Evolutionary conservation across 2,888 invertebrate species (phyloP), one percentile per base, ranked within the genome.

Genomic region (Therioaphis trifolii): DNA sequence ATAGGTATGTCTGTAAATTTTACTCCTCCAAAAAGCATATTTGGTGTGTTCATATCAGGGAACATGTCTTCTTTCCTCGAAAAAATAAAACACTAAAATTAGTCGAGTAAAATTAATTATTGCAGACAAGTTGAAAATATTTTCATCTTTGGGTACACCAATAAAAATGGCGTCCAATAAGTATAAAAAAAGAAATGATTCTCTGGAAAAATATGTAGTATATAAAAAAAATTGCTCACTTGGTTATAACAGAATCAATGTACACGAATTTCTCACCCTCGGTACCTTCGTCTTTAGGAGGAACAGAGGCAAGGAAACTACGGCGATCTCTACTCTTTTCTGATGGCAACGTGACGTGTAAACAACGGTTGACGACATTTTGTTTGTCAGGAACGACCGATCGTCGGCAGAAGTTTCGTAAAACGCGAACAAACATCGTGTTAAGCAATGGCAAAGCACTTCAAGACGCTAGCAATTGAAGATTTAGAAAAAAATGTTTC

Each of bases 1-100:
- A 98, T 91, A 0, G 96, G 96, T 76, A 98, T 88, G 72, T 96
- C 93, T 88, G 93, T 92, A 88, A 93, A 98, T 2, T 92, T 91
- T 0, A 93, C 89, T 0, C 96, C 96, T 88, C 94, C 91, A 87
- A 95, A 95, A 4, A 96, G 87, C 87, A 90, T 89, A 85, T 92
- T 91, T 55, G 94, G 93, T 0, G 96, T 95, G 78, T 92, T 91
- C 84, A 90, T 89, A 87, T 94, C 93, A 0, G 96, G 96, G 88
- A 95, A 95, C 86, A 93, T 88, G 85, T 92, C 91, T 77, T 91
- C 90, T 88, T 92, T 92, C 84, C 95, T 95, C 88, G 72, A 91
- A 90, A 86, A 84, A 76, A 80, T 24, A 84, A 69, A 46, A 79
- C 7, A 21, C 29, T 1, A 0, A 29, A 58, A n/a, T 71, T 46